Conservation (phyloP, 1,140 invertebrate genomes). For the Drosophila mauritiana region DNA sequence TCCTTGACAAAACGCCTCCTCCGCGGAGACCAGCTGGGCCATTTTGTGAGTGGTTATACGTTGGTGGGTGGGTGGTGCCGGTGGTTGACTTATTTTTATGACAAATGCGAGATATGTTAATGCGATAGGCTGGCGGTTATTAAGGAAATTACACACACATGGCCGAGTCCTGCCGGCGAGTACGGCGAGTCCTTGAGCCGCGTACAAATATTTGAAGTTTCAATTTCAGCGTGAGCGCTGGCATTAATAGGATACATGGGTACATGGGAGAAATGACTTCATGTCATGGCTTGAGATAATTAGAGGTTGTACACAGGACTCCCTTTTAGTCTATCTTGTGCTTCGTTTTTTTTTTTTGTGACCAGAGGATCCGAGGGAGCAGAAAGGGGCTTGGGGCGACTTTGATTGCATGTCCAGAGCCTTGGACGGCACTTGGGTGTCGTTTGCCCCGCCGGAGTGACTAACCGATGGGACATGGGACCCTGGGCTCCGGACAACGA, state of each 20-base stretch:
- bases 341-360: not conserved
- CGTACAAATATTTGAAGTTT: slow-evolving; percentile 80
- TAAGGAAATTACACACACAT: slow-evolving; percentile 76
- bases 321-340: slow-evolving; percentile 46
- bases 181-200: slow-evolving; percentile 49
- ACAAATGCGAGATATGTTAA: slow-evolving; percentile 82
- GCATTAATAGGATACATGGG: slow-evolving; percentile 61
- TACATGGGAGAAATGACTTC: slow-evolving; percentile 67
- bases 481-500: slow-evolving; percentile 1
- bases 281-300: slow-evolving; percentile 82
- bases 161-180: slow-evolving; percentile 36
- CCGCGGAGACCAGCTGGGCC: slow-evolving; percentile 9
- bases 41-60: slow-evolving; percentile 22
- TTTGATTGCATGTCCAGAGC: slow-evolving; percentile 50
- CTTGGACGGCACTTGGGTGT: slow-evolving; percentile 43
- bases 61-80: slow-evolving; percentile 18
- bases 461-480: slow-evolving; percentile 29
- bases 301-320: slow-evolving; percentile 63
- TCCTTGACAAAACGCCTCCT: slow-evolving; percentile 76
- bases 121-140: slow-evolving; percentile 77
- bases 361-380: not conserved
- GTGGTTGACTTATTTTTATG: slow-evolving; percentile 73
- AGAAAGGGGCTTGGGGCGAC: slow-evolving; percentile 1
- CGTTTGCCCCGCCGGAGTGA: slow-evolving; percentile 55
- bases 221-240: slow-evolving; percentile 59